A percentile compares a stretch with the other conserved stretches of the same genome.
Evolutionary conservation across 2,797 vertebrate genomes (phyloP).

Genomic region (Mormyrus hasselquistii): DNA sequence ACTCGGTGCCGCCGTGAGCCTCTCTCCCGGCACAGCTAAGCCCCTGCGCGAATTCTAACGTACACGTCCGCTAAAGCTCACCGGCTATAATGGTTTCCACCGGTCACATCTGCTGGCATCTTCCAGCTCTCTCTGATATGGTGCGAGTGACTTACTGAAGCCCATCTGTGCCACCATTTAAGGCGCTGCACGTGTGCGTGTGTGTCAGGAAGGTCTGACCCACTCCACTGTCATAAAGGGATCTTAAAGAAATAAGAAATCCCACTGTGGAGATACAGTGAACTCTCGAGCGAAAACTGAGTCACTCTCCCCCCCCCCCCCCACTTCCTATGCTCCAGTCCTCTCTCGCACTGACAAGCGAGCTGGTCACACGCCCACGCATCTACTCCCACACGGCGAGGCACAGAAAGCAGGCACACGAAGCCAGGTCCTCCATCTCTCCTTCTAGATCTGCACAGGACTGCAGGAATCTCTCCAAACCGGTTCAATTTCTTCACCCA

Average conservation of each 20-base stretch:
- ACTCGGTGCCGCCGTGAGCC: not conserved
- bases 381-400: constrained; percentile 16
- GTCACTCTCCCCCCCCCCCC: constrained; percentile 1
- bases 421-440: constrained; percentile 5
- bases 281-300: constrained; percentile 15
- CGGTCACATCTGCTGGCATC: not conserved
- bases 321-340: constrained; percentile 21
- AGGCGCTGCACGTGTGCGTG: not conserved
- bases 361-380: constrained; percentile 24
- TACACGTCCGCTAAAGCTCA: not conserved
- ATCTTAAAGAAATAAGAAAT: constrained; percentile 5
- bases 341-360: constrained; percentile 15
- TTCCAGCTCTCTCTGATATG: not conserved
- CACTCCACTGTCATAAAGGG: not conserved
- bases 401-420: not conserved
- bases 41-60: not conserved
- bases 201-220: not conserved
- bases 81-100: not conserved
- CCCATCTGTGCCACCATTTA: not conserved
- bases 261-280: not conserved
- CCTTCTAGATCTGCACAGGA: not conserved
- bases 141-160: not conserved
- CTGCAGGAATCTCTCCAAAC: not conserved
- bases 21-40: not conserved
- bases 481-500: not conserved